phyloP scores from a whole-genome alignment of 2,888 invertebrate species.

The Drosophila atripex region DNA sequence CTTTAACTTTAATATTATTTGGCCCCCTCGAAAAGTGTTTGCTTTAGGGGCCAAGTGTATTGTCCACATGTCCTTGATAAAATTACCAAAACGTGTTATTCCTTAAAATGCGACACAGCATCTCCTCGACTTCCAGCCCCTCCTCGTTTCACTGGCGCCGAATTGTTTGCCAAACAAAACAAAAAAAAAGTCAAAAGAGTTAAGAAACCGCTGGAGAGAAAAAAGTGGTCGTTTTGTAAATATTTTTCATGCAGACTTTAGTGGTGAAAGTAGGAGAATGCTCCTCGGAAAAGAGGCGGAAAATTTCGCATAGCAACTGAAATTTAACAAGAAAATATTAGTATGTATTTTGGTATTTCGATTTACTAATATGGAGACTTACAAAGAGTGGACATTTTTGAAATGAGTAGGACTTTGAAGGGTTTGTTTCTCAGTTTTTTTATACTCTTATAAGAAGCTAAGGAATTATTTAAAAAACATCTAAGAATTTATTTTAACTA shows the following conservation, averaged over 20 bases:
- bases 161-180: conserved; percentile 64
- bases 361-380: not conserved
- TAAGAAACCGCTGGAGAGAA: conserved; percentile 11
- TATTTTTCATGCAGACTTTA: conserved; percentile 67
- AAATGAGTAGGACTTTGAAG: not conserved
- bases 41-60: conserved; percentile 24
- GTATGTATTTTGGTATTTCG: conserved; percentile 13
- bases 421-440: not conserved
- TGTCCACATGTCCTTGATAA: conserved; percentile 63
- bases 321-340: conserved; percentile 17
- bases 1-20: conserved; percentile 32
- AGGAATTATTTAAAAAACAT: not conserved
- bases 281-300: not conserved
- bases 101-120: conserved; percentile 58
- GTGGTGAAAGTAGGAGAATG: conserved; percentile 38
- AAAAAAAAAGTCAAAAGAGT: conserved; percentile 18
- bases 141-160: conserved; percentile 51
- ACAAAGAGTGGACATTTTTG: not conserved
- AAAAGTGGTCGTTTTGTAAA: conserved; percentile 61
- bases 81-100: conserved; percentile 71
- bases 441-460: not conserved
- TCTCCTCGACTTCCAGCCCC: conserved; percentile 11
- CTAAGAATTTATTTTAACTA: not conserved
- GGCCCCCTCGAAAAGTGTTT: conserved; percentile 12
- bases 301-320: conserved; percentile 50